Evolutionary conservation across 2,888 invertebrate species (phyloP), one percentile per base, ranked within the genome.

Genomic region (Hydraecia micacea): DNA sequence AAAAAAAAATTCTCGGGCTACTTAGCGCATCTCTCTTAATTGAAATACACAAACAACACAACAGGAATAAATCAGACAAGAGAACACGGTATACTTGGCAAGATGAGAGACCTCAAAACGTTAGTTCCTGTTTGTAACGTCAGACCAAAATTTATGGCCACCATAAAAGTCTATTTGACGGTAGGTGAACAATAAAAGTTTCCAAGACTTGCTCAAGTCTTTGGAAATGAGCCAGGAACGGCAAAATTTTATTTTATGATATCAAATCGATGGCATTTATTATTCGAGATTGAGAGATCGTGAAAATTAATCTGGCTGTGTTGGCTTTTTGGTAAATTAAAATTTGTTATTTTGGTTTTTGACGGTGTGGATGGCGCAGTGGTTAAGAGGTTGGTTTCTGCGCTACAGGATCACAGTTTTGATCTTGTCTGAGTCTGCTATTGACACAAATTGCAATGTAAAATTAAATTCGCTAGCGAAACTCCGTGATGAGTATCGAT

Each of bases 91-190:
- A 32, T 11, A 55, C 70, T 82, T 82, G 75, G 74, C 86, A 81
- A 72, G 58, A 83, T 32, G 58, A 42, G 15, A 42, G 21, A 46
- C 83, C 83, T 32, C 83, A 82, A 86, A 86, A n/a, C 18, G 67
- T 0, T 2, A 63, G 36, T 86, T 86, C 82, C 75, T 67, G 82
- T 55, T 75, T 15, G 0, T 5, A 60, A 18, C 18, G 36, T 55
- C 49, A 15, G 25, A 11, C 0, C 0, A 1, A 28, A 52, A 83
- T 86, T 68, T 82, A 86, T 55, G 46, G 36, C 1, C 7, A 6
- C 75, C 75, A 86, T 86, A 75, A 86, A 71, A 15, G 52, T 82
- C 52, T 46, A 15, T 21, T 32, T 18, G 13, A 5, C 21, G 36
- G 11, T 65, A 79, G 65, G 69, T 66, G 58, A 18, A 72, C 65